Conservation (phyloP, 2,113 vertebrate genomes). For the Gadus chalcogrammus region DNA sequence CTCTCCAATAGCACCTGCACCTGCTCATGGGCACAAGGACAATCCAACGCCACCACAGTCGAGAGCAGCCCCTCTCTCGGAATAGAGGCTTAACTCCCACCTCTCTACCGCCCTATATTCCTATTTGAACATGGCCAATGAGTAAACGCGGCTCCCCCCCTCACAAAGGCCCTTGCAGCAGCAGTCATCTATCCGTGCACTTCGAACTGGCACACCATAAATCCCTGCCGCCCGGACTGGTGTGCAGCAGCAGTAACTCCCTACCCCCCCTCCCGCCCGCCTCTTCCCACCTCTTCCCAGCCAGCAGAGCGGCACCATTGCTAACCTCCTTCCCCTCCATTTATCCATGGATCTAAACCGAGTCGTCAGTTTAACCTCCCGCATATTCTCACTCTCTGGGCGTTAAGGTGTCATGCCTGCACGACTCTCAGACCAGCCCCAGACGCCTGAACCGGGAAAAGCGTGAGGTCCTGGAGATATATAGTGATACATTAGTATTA, state of each 20-base stretch:
- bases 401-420: too few species aligned
- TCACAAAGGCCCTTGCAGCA: conserved; percentile 14
- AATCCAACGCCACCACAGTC: neutral
- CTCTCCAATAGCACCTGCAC: conserved; percentile 31
- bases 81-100: too few species aligned
- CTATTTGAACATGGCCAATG: conserved; percentile 33
- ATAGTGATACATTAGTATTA: too few species aligned
- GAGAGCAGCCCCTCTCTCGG: conserved; percentile 17
- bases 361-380: conserved; percentile 46
- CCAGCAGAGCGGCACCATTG: conserved; percentile 32
- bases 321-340: conserved; percentile 27
- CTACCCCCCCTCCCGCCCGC: too few species aligned
- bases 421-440: too few species aligned
- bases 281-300: too few species aligned
- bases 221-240: conserved; percentile 30
- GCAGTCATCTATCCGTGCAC: conserved; percentile 41
- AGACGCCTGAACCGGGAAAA: too few species aligned
- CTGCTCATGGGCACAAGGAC: conserved; percentile 14
- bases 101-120: neutral
- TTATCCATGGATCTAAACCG: conserved; percentile 32
- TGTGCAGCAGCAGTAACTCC: too few species aligned
- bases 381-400: conserved; percentile 15
- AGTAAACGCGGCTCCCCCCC: conserved; percentile 23
- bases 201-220: conserved; percentile 47
- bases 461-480: too few species aligned